These are phyloP conservation scores for Mobula birostris DNA, from an alignment of 2,113 vertebrate genomes.

Conservation along the genomic window DNA sequence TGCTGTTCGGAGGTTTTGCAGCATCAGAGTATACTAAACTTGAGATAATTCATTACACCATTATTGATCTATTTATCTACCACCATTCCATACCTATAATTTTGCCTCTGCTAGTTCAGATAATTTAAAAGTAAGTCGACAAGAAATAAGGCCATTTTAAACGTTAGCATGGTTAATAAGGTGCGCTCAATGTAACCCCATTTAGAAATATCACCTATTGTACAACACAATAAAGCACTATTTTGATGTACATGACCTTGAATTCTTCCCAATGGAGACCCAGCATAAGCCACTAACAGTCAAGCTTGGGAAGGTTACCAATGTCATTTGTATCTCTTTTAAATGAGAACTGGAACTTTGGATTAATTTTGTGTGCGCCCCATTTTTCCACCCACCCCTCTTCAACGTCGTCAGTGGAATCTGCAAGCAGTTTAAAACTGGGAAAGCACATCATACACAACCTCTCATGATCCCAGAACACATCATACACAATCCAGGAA, in stretches of 20 bases:
- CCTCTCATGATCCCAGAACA: too few relatives aligned
- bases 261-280: background rate
- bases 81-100: background rate
- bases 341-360: background rate
- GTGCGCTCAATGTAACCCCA: background rate
- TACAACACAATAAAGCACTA: background rate
- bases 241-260: background rate
- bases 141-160: background rate
- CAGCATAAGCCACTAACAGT: background rate
- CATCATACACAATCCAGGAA: too few relatives aligned
- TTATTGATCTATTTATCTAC: background rate
- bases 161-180: background rate
- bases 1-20: background rate
- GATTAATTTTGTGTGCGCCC: background rate
- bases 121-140: background rate
- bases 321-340: background rate
- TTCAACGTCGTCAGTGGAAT: too few relatives aligned
- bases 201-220: background rate
- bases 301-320: background rate
- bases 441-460: too few relatives aligned
- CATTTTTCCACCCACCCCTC: too few relatives aligned
- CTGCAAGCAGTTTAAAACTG: too few relatives aligned
- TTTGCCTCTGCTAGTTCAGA: background rate
- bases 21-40: background rate
- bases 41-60: background rate